phyloP scores from a whole-genome alignment of 2,888 invertebrate species.

The Baccha elongata region DNA sequence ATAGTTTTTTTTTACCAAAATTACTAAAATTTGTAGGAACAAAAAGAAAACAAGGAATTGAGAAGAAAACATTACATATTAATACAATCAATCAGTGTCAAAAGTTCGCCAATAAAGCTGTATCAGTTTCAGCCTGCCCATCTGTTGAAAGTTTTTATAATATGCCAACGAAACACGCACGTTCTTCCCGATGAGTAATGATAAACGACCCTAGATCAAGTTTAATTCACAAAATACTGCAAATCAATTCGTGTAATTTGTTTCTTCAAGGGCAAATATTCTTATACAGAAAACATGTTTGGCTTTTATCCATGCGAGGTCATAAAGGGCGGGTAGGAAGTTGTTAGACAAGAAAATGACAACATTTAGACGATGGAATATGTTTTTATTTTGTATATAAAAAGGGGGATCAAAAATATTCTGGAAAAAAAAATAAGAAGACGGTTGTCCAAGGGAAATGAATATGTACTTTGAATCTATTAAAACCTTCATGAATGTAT shows the following conservation, averaged over 20 bases:
- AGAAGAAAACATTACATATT: not conserved
- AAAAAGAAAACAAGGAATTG: no score
- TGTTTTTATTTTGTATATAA: not conserved
- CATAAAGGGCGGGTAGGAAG: not conserved
- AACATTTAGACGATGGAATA: not conserved
- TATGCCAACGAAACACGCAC: not conserved
- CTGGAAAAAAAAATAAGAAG: not conserved
- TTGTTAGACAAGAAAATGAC: not conserved
- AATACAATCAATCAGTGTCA: slow-evolving; percentile 30
- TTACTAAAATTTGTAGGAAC: no score
- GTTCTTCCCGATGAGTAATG: slow-evolving; percentile 14
- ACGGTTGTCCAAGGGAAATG: not conserved
- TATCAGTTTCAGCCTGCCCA: slow-evolving; percentile 14
- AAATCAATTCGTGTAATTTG: slow-evolving; percentile 25
- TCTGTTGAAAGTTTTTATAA: slow-evolving; percentile 11
- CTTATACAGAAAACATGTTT: not conserved
- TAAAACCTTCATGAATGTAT: not conserved
- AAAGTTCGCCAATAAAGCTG: slow-evolving; percentile 27
- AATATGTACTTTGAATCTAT: not conserved
- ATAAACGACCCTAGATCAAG: slow-evolving; percentile 26
- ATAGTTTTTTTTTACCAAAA: no score
- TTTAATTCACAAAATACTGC: slow-evolving; percentile 24
- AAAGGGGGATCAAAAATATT: not conserved
- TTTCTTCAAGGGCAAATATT: not conserved
- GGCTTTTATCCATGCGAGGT: not conserved